Conservation (phyloP, 2,113 vertebrate genomes). For the Platanista minor region DNA sequence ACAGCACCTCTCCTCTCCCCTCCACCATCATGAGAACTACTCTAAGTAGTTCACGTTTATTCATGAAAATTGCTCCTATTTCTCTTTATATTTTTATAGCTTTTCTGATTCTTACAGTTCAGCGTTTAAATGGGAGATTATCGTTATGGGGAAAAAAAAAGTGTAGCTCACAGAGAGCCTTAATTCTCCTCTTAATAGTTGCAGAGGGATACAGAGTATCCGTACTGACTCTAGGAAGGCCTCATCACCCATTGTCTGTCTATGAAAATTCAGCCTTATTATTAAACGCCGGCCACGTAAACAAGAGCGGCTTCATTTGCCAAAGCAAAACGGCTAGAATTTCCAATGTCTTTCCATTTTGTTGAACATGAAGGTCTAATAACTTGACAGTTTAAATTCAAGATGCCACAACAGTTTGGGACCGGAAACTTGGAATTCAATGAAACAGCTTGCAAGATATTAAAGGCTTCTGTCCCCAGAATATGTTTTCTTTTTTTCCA, state of each 20-base stretch:
- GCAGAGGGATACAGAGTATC: neutral
- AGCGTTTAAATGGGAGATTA: constrained; percentile 13
- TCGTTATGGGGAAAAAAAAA: neutral
- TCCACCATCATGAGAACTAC: neutral
- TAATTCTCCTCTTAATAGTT: neutral
- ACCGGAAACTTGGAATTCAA: neutral
- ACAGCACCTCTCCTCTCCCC: neutral
- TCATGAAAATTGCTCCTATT: neutral
- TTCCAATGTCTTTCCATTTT: neutral
- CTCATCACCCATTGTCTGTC: neutral
- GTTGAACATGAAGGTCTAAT: constrained; percentile 46
- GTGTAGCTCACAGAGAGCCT: neutral
- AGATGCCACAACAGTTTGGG: neutral
- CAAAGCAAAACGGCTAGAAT: neutral
- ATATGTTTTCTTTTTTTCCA: neutral
- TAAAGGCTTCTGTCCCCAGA: constrained; percentile 2
- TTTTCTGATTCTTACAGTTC: constrained; percentile 40
- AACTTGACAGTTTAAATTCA: constrained; percentile 19
- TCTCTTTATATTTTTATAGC: neutral
- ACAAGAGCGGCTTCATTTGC: neutral
- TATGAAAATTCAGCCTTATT: neutral
- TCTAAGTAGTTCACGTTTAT: neutral
- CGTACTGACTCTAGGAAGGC: neutral
- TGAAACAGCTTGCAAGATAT: constrained; percentile 19
- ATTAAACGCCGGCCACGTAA: neutral